Conservation (phyloP, 2,888 invertebrate genomes). For the Temnothorax ravouxi region DNA sequence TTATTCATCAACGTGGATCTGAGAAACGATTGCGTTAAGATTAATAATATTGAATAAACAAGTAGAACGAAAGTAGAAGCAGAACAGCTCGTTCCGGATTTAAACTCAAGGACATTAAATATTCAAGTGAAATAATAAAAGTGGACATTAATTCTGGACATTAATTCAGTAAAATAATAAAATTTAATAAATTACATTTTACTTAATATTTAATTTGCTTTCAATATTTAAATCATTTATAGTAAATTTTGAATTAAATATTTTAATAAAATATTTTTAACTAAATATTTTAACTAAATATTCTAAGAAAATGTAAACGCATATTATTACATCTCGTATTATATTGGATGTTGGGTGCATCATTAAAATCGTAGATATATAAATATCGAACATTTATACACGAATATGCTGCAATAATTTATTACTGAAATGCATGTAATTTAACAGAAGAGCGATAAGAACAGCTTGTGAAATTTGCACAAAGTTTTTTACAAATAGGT, state of each 20-base stretch:
- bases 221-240: not conserved
- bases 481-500: not conserved
- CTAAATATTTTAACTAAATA: not conserved
- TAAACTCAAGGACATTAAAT: not conserved
- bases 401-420: not conserved
- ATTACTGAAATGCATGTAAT: not conserved
- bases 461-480: not conserved
- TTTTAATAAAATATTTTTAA: not conserved
- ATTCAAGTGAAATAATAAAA: not conserved
- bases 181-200: conserved; percentile 9
- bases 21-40: not conserved
- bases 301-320: not conserved
- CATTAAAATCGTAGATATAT: not conserved
- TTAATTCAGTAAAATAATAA: not conserved
- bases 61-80: not conserved
- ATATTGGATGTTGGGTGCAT: not conserved
- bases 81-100: not conserved
- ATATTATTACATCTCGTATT: not conserved
- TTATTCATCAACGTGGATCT: conserved; percentile 13
- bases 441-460: not conserved
- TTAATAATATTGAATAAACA: not conserved
- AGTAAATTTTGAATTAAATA: not conserved
- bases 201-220: not conserved
- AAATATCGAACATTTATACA: not conserved
- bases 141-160: too few relatives aligned